Evolutionary conservation across 2,797 vertebrate species (phyloP).

Genomic region (Sarcoramphus papa): DNA sequence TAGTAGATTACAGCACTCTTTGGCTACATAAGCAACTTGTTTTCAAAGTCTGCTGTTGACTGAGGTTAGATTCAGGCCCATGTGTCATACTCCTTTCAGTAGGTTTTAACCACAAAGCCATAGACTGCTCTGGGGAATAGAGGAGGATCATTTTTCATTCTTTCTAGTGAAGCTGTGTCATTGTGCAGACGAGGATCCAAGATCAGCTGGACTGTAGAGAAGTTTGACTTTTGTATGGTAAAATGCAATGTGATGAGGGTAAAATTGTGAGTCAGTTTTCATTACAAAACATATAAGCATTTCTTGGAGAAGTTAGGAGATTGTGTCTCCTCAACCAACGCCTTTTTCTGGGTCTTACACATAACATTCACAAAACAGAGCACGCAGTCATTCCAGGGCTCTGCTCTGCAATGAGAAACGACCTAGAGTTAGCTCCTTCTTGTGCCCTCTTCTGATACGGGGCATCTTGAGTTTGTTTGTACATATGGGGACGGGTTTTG

Average conservation of each 20-base stretch:
- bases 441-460: neutral
- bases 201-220: neutral
- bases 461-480: neutral
- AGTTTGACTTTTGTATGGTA: neutral
- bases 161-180: neutral
- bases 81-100: neutral
- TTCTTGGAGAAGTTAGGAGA: neutral
- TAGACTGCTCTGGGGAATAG: neutral
- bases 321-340: neutral
- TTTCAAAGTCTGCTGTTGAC: neutral
- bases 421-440: neutral
- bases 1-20: neutral
- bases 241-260: neutral
- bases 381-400: neutral
- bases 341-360: neutral
- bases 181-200: neutral
- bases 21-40: neutral
- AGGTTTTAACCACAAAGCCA: slow-evolving; percentile 24
- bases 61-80: neutral
- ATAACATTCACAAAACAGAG: neutral
- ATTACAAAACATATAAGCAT: neutral
- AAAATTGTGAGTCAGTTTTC: neutral
- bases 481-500: neutral
- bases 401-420: neutral
- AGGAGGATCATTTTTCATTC: neutral